Evolutionary conservation across 2,113 vertebrate species (phyloP), one percentile per base, ranked within the genome.

Genomic region (Coreoperca whiteheadi): DNA sequence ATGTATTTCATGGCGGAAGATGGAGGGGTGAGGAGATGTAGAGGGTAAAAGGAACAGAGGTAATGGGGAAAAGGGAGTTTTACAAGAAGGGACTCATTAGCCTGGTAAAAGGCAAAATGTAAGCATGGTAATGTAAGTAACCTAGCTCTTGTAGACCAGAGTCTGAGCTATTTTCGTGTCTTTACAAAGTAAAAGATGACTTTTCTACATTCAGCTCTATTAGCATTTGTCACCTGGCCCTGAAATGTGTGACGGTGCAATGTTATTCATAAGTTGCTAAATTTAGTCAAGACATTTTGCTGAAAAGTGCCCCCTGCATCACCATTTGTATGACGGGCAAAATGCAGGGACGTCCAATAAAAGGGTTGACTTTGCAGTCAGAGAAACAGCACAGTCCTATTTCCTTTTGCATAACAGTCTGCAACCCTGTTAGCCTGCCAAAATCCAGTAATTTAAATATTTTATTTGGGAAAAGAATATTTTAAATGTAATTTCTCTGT

Each of bases 1-100:
- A 50, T 61, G 61, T 69, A 50, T 41, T n/a, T n/a, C 74, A 82
- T 21, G 56, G 71, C 85, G 77, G 84, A 85, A 82, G 83, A 87
- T 75, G 77, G 25, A 53, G 60, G 20, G 64, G 63, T 63, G 74
- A 74, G 57, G 50, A 60, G 68, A 74, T 37, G 61, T 23, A 54
- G 34, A n/a, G 39, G 30, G 15, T 60, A 21, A 46, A 25, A 46
- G 57, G 68, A 66, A 37, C 21, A 71, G 66, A 14, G 28, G 60
- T 67, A 16, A 51, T 21, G 57, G 50, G 48, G 20, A 18, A 18
- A 10, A 51, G 30, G 41, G 41, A 20, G 74, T 77, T 74, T 74
- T 70, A 65, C 11, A 61, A 76, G 21, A 50, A 56, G 30, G 30
- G 46, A 57, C 64, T 77, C 41, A 65, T 84, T 51, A 67, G 6